Evolutionary conservation across 2,113 vertebrate genomes (phyloP).

Genomic region (Oryzias curvinotus): DNA sequence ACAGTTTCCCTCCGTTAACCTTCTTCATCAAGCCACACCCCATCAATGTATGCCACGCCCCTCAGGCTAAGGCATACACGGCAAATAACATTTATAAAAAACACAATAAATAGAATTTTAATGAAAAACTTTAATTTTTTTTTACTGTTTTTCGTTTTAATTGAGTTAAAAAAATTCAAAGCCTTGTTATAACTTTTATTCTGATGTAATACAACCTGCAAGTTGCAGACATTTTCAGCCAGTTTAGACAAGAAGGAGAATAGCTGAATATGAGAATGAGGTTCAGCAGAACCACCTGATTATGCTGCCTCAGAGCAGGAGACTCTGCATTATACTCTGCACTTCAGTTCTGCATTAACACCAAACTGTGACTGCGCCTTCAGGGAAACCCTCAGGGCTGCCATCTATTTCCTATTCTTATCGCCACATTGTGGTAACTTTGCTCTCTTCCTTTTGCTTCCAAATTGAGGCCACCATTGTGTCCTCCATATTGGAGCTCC

Average conservation of each 20-base stretch:
- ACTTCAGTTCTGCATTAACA: slow-evolving; percentile 22
- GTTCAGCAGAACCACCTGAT: slow-evolving; percentile 15
- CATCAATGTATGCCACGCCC: too few relatives aligned
- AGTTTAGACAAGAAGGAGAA: slow-evolving; percentile 4
- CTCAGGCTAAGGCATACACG: too few relatives aligned
- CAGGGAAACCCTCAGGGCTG: slow-evolving; percentile 5
- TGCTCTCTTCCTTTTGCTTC: too few relatives aligned
- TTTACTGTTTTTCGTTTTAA: neutral
- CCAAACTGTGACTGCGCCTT: slow-evolving; percentile 11
- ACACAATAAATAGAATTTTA: too few relatives aligned
- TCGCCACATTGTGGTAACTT: neutral
- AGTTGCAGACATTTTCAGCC: slow-evolving; percentile 4
- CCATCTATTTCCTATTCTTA: neutral
- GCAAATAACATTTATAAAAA: too few relatives aligned
- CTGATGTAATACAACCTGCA: neutral
- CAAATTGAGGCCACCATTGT: too few relatives aligned
- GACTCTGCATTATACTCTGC: slow-evolving; percentile 5
- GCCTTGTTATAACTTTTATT: neutral
- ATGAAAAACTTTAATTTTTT: too few relatives aligned
- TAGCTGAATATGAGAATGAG: neutral
- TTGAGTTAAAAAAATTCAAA: neutral
- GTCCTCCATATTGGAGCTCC: too few relatives aligned
- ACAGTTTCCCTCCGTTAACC: too few relatives aligned
- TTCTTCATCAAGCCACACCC: too few relatives aligned
- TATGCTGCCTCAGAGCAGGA: neutral